These are phyloP conservation scores for Hystrix brachyura DNA, from an alignment of 2,113 vertebrate species.

Conservation along the genomic window DNA sequence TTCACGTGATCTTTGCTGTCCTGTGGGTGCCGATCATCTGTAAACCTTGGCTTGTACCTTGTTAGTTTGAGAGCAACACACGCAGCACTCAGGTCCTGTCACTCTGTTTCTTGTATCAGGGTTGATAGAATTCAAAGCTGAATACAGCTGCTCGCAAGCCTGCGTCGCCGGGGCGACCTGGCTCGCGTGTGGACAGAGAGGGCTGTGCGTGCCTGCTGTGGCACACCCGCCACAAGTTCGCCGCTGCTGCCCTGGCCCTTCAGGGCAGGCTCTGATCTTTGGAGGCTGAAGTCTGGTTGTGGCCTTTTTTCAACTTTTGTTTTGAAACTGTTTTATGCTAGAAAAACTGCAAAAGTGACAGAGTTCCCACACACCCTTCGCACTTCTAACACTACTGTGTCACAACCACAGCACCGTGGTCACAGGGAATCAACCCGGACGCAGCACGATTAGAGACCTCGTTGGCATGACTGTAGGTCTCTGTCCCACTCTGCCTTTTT, in stretches of 20 bases:
- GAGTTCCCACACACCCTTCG: background rate
- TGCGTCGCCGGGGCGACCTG: background rate
- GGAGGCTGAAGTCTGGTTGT: background rate
- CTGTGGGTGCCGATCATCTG: fast-evolving
- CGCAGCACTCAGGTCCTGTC: background rate
- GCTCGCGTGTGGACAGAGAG: background rate
- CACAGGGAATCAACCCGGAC: background rate
- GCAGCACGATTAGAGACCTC: background rate
- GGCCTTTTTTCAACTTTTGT: background rate
- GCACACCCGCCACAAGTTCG: background rate
- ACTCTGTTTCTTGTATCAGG: background rate
- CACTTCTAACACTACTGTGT: background rate
- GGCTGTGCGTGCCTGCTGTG: background rate
- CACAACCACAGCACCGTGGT: background rate
- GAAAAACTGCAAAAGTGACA: background rate
- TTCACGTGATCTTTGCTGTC: background rate
- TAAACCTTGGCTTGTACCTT: background rate
- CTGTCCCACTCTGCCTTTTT: background rate
- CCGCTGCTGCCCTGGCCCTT: background rate
- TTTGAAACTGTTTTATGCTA: background rate
- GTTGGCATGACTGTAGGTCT: background rate
- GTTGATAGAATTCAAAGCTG: background rate
- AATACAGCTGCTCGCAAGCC: background rate
- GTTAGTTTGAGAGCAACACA: background rate
- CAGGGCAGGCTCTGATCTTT: background rate